Conservation (phyloP, 2,797 vertebrate genomes). For the Geotrypetes seraphini region DNA sequence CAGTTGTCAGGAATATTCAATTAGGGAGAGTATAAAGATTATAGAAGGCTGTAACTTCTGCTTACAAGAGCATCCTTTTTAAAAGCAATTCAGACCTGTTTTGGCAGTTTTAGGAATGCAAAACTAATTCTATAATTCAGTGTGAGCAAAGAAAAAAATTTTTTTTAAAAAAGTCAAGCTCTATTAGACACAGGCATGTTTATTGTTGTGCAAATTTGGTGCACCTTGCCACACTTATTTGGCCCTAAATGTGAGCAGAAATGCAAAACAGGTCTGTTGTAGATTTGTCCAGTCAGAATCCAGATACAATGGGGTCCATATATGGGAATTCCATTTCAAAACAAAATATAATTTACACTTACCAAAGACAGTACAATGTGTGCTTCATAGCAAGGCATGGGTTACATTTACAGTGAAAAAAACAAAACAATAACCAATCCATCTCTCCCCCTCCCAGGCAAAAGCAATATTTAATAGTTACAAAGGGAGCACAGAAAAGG, state of each 20-base stretch:
- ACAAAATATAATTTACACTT: too few species aligned
- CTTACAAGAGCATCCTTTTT: conserved; percentile 15
- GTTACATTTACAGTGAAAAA: too few species aligned
- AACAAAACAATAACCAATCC: too few species aligned
- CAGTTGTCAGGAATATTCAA: too few species aligned
- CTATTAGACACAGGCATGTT: conserved; percentile 17
- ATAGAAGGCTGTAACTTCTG: conserved; percentile 15
- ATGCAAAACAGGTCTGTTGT: conserved; percentile 23
- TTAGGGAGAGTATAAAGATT: too few species aligned
- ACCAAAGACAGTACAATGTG: conserved; percentile 3
- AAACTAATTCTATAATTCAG: conserved; percentile 19
- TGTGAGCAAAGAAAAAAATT: conserved; percentile 28
- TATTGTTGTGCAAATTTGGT: conserved; percentile 30
- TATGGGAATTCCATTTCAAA: conserved; percentile 20
- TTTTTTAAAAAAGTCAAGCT: too few species aligned
- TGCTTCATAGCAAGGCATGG: conserved; percentile 8
- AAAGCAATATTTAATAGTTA: too few species aligned
- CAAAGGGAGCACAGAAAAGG: neutral
- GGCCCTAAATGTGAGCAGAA: conserved; percentile 24
- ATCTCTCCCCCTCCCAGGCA: too few species aligned
- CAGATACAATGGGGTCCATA: conserved; percentile 23
- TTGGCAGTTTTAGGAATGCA: conserved; percentile 16
- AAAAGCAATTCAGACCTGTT: neutral
- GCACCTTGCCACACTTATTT: conserved; percentile 28
- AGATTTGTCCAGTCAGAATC: conserved; percentile 15